Evolutionary conservation across 2,797 vertebrate species (phyloP).

Genomic region (Alosa sapidissima): DNA sequence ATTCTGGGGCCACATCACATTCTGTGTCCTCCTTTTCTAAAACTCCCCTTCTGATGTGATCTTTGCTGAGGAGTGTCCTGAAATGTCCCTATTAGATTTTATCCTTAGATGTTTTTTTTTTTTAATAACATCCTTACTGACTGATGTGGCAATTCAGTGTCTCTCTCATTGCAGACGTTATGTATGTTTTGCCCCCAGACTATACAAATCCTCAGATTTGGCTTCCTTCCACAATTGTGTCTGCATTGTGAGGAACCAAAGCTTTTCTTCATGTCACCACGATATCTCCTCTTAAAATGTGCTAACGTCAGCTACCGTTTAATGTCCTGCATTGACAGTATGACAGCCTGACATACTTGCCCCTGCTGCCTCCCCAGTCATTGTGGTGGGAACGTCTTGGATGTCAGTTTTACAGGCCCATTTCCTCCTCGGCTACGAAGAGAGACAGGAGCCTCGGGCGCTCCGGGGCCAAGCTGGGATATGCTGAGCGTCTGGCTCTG

Average conservation of each 20-base stretch:
- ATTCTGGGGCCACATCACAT: conserved; percentile 42
- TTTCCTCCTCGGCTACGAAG: conserved; percentile 56
- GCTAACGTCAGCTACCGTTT: neutral
- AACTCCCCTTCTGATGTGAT: neutral
- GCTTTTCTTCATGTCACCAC: neutral
- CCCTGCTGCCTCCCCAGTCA: neutral
- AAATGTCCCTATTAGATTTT: neutral
- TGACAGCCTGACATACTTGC: neutral
- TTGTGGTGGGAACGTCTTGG: conserved; percentile 62
- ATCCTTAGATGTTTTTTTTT: neutral
- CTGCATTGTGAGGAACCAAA: neutral
- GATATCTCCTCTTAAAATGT: neutral
- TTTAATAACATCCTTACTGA: neutral
- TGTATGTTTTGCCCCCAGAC: neutral
- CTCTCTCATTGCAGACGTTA: neutral
- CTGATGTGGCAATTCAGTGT: neutral
- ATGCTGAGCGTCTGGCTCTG: conserved; percentile 37
- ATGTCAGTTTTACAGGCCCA: conserved; percentile 55
- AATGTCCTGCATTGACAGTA: neutral
- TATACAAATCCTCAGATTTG: neutral
- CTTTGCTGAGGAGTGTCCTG: neutral
- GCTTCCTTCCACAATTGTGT: neutral
- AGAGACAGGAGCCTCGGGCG: neutral
- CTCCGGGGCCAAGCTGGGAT: neutral
- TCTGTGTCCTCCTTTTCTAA: conserved; percentile 29